Evolutionary conservation across 2,888 invertebrate genomes (phyloP), one percentile per base, ranked within the genome.

Genomic region (Polyploca ridens): DNA sequence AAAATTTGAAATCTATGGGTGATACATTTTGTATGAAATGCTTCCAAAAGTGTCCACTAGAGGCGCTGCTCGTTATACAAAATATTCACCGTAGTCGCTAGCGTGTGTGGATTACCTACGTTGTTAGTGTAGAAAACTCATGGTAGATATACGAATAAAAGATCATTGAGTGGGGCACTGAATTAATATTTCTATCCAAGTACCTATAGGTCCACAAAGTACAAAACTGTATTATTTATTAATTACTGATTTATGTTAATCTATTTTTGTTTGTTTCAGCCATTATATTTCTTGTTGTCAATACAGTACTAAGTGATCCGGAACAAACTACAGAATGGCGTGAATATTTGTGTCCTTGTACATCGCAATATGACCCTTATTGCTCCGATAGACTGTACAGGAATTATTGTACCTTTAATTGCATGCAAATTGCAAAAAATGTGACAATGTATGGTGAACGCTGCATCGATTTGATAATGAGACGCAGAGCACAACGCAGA

Each of bases 301-400:
- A 60, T 33, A 19, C 63, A 19, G 19, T 60, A 33, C 66, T 41
- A 41, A 7, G 7, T 3, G 11, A 38, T 38, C 7, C 11, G 38
- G 3, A 38, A 8, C 11, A 10, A 10, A 11, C 8, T 10, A 38
- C 38, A 38, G 10, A 38, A 38, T 86, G 82, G 84, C 68, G 65
- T 0, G 73, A 72, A 59, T 1, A 65, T 11, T 64, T 75, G 5
- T 86, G 86, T 63, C 1, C 0, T 0, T 89, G 87, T 66, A 85
- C 87, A 0, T 8, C 65, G 0, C 73, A 87, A 54, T 87, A 88
- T 62, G 69, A 82, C 59, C 87, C 88, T 0, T 70, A 84, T 0
- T 87, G 87, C 63, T 84, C 70, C 3, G 82, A 86, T 63, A 59
- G 35, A 1, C 63, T 80, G 27, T 88, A 85, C 67, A 73, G 33